Evolutionary conservation across 2,888 invertebrate species (phyloP).

Genomic region (Neria commutata): DNA sequence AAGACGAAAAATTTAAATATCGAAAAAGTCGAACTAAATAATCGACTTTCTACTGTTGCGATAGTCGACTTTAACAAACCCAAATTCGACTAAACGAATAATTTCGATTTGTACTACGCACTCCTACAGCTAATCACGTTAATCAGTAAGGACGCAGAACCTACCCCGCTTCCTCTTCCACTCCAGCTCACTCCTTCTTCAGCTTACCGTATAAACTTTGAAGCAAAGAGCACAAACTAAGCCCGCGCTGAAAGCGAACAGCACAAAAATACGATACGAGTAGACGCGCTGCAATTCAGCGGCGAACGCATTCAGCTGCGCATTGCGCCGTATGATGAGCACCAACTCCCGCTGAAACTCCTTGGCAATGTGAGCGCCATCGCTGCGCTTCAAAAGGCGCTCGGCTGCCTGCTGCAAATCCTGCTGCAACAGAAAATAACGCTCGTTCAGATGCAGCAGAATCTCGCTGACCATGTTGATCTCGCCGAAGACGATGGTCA

Average conservation of each 20-base stretch:
- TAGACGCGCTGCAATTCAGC: conserved; percentile 41
- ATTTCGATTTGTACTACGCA: too few species aligned
- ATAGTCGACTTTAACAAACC: too few species aligned
- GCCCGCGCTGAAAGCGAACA: conserved; percentile 44
- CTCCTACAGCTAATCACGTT: too few species aligned
- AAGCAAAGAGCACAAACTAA: conserved; percentile 47
- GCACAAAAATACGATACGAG: conserved; percentile 45
- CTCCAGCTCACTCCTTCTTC: too few species aligned
- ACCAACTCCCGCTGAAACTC: conserved; percentile 37
- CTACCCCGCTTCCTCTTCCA: too few species aligned
- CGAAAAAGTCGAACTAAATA: too few species aligned
- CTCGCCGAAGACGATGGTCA: conserved; percentile 44
- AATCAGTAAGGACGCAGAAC: too few species aligned
- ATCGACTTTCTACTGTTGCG: too few species aligned
- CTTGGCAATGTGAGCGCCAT: conserved; percentile 28
- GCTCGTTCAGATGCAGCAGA: conserved; percentile 46
- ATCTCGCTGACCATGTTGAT: conserved; percentile 39
- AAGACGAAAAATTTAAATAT: too few species aligned
- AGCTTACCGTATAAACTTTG: conserved; percentile 44
- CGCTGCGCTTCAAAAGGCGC: conserved; percentile 27
- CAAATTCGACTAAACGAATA: too few species aligned
- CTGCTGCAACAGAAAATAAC: conserved; percentile 41
- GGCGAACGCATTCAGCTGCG: conserved; percentile 41
- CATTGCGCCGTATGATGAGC: conserved; percentile 33
- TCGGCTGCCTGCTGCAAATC: conserved; percentile 33